Evolutionary conservation across 2,888 invertebrate genomes (phyloP), one percentile per base, ranked within the genome.

Genomic region (Sphecodes monilicornis): DNA sequence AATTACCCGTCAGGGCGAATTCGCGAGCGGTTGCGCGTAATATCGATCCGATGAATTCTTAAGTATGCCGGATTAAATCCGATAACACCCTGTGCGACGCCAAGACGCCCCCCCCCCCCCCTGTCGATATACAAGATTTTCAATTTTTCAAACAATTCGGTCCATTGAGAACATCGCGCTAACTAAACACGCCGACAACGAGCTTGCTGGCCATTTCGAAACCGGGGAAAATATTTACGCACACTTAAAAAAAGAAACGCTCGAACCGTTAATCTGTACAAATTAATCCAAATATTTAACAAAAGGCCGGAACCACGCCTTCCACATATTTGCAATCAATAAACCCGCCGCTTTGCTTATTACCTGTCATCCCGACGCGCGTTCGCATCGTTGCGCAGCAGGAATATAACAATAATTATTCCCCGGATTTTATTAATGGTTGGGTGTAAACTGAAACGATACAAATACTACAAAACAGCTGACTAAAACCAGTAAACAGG

Each of bases 1-100:
- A 50, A 71, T 71, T 71, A 71, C 50, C 22, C 50, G 22, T 18
- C 18, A 8, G 6, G 39, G 41, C 10, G 69, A 43, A 43, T 8
- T 69, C 69, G 60, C 60, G 26, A 16, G 10, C n/a, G 70, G 39
- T 70, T 46, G 70, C 70, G 39, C 70, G 39, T 43, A 70, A 70
- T 26, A 41, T 43, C 70, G 39, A 70, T 1, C 29, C 26, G 70
- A 46, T 41, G 70, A 46, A 70, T 43, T 26, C 71, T 46, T 50
- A 71, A 71, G 22, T 32, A 11, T 11, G 22, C 46, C 29, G 22
- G 46, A 46, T 29, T 71, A 46, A 46, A 32, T 64, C 32, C 32
- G 32, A 29, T 8, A 2, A 32, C 32, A 1, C 0, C 6, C n/a
- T n/a, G n/a, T n/a, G 32, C 16, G 16, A n/a, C n/a, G n/a, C n/a